A percentile compares a stretch with the other conserved stretches of the same genome.
Evolutionary conservation across 2,797 vertebrate species (phyloP).

Genomic region (Arnoldichthys spilopterus): DNA sequence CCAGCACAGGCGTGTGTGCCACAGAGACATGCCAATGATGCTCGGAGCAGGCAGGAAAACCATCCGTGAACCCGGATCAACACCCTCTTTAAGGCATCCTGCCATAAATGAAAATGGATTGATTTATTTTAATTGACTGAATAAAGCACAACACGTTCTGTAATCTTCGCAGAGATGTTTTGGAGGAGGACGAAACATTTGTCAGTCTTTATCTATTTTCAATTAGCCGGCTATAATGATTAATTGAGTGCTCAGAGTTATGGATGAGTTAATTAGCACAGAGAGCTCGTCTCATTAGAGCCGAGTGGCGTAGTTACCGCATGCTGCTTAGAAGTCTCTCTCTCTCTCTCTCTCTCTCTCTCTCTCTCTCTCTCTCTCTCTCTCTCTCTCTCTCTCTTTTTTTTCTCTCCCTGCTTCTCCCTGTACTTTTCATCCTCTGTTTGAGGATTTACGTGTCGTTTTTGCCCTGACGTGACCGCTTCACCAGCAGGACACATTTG

Average conservation of each 20-base stretch:
- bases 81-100: slow-evolving; percentile 50
- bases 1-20: slow-evolving; percentile 21
- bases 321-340: slow-evolving; percentile 62
- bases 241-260: slow-evolving; percentile 75
- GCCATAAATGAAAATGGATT: slow-evolving; percentile 56
- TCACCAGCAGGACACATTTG: background rate
- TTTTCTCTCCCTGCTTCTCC: background rate
- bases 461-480: slow-evolving; percentile 6
- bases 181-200: slow-evolving; percentile 60
- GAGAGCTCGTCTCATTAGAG: slow-evolving; percentile 79
- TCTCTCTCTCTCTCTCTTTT: background rate
- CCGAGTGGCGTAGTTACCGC: slow-evolving; percentile 76
- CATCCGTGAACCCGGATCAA: slow-evolving; percentile 41
- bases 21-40: slow-evolving; percentile 17
- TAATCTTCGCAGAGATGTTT: slow-evolving; percentile 58
- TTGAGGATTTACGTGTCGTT: background rate
- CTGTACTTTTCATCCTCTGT: background rate
- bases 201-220: slow-evolving; percentile 68
- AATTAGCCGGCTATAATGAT: slow-evolving; percentile 69
- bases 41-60: slow-evolving; percentile 17
- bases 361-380: background rate
- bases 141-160: slow-evolving; percentile 58
- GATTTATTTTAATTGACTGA: slow-evolving; percentile 61
- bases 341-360: background rate
- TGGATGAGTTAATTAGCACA: slow-evolving; percentile 78